These are phyloP conservation scores for Nesidiocoris tenuis DNA, from an alignment of 2,888 invertebrate genomes.

Conservation along the genomic window DNA sequence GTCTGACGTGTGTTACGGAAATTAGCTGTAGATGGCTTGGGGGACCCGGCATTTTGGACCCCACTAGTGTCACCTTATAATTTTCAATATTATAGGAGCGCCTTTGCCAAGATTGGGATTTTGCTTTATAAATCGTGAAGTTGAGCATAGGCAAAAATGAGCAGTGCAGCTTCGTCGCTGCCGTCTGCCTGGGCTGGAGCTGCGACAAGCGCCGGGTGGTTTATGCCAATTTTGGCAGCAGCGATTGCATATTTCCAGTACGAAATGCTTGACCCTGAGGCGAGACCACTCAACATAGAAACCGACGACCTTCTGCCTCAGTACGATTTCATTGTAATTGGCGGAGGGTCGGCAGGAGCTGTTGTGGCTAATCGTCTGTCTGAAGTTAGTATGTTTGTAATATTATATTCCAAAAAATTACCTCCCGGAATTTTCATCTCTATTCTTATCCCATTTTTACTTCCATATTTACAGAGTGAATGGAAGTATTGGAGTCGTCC, in stretches of 20 bases:
- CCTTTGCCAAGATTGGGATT: too few species aligned
- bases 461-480: too few species aligned
- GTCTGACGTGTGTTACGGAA: too few species aligned
- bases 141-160: conserved; percentile 49
- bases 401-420: neutral
- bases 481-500: too few species aligned
- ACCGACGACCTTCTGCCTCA: conserved; percentile 65
- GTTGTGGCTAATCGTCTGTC: conserved; percentile 80
- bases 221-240: conserved; percentile 79
- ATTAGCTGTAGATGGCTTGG: too few species aligned
- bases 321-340: conserved; percentile 84
- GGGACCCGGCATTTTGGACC: too few species aligned
- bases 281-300: conserved; percentile 63
- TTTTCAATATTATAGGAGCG: too few species aligned
- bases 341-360: conserved; percentile 85
- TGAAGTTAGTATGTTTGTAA: conserved; percentile 61
- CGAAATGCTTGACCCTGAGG: conserved; percentile 80
- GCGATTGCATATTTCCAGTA: conserved; percentile 84
- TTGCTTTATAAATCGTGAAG: too few species aligned
- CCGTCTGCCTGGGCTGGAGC: conserved; percentile 66
- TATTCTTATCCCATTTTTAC: too few species aligned
- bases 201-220: conserved; percentile 73
- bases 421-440: too few species aligned
- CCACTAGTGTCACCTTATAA: too few species aligned
- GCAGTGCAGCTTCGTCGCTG: conserved; percentile 51